A percentile compares a stretch with the other conserved stretches of the same genome.
These are phyloP conservation scores for Yponomeuta malinellus DNA, from an alignment of 2,888 invertebrate species.

Conservation along the genomic window DNA sequence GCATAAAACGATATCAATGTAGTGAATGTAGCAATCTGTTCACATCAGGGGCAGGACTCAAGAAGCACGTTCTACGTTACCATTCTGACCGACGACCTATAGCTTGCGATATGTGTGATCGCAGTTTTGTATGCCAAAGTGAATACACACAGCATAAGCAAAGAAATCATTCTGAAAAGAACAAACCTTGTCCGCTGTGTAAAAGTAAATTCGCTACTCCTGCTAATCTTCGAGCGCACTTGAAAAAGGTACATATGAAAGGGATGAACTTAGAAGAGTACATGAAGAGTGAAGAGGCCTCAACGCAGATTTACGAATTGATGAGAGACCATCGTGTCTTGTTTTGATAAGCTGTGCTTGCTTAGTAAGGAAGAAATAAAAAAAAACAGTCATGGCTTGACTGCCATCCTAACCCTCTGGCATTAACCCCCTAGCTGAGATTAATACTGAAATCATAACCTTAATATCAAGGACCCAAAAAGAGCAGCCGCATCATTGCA, in stretches of 20 bases:
- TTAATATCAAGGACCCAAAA: too few relatives aligned
- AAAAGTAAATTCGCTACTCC: conserved; percentile 36
- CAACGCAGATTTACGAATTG: conserved; percentile 30
- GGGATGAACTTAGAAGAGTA: conserved; percentile 35
- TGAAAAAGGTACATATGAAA: conserved; percentile 43
- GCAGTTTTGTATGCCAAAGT: conserved; percentile 6
- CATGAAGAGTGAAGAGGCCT: conserved; percentile 29
- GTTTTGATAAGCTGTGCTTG: neutral
- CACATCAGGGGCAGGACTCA: neutral
- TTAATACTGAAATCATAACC: too few relatives aligned
- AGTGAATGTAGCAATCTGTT: neutral
- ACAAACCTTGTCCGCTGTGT: conserved; percentile 37
- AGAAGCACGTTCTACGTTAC: conserved; percentile 1
- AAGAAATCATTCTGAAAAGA: conserved; percentile 37
- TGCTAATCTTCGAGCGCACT: conserved; percentile 41
- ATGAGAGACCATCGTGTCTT: conserved; percentile 34
- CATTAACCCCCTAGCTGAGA: too few relatives aligned
- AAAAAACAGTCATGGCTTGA: too few relatives aligned
- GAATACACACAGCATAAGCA: conserved; percentile 31
- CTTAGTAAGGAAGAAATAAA: neutral
- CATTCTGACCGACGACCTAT: conserved; percentile 8
- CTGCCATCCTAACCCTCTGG: too few relatives aligned
- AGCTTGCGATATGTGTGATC: conserved; percentile 35
- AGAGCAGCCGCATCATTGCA: too few relatives aligned
- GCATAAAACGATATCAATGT: conserved; percentile 4